Evolutionary conservation across 2,888 invertebrate species (phyloP), one percentile per base, ranked within the genome.

Genomic region (Exephanes ischioxanthus): DNA sequence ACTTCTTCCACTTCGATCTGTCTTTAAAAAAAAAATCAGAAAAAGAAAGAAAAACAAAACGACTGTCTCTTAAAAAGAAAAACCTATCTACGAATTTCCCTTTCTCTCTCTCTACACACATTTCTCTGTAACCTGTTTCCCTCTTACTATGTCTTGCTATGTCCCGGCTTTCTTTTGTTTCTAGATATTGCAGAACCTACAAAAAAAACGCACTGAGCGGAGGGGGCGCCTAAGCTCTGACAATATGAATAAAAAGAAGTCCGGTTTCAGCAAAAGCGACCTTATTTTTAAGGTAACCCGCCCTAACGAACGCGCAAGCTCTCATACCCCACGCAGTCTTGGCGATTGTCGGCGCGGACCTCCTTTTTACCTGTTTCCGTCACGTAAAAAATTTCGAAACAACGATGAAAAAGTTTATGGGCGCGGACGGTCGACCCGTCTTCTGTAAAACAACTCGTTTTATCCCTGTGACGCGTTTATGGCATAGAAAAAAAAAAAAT

Each of bases 171-270:
- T 97, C 97, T 97, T 97, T 97, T 96, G 95, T 97, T 97, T 98
- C 97, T 98, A 98, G 98, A 98, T 98, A 97, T 98, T 98, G 97
- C 98, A 98, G 98, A 98, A 98, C 97, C 98, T 98, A 96, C 98
- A 98, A 97, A 98, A 98, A 98, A 98, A 98, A 97, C 97, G 98
- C 97, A 98, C 98, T 96, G 98, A 98, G 97, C 97, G 98, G 96
- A 97, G 98, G 97, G 98, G 98, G 96, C 97, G 98, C 96, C 97
- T 98, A 97, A 97, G 97, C 97, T 97, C 97, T 96, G 98, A 98
- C 96, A 96, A 96, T 96, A 95, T 96, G 94, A 95, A 95, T 96
- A 97, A 97, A 96, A 97, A 97, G 97, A 98, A 97, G 97, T 95
- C 95, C 95, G 97, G 97, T 97, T 96, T 96, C 97, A 97, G 97